Evolutionary conservation across 2,888 invertebrate genomes (phyloP).

Genomic region (Ypsolopha sequella): DNA sequence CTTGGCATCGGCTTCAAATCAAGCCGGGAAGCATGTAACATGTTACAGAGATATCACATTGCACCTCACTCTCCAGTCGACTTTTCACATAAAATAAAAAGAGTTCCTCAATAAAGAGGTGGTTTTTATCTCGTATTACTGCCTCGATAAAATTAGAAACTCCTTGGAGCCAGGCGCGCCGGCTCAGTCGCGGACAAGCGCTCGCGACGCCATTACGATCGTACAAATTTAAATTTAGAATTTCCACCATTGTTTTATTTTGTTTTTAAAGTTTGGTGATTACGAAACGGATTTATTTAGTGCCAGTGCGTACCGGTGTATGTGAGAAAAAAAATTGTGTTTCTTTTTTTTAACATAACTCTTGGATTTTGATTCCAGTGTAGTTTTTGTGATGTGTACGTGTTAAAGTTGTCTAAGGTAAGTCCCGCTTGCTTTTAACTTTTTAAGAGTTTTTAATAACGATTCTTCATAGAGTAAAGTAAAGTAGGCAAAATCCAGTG

Average conservation of each 20-base stretch:
- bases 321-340: conserved; percentile 22
- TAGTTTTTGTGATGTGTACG: conserved; percentile 30
- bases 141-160: conserved; percentile 62
- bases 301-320: conserved; percentile 34
- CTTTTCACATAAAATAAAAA: conserved; percentile 23
- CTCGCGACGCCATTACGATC: conserved; percentile 22
- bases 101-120: conserved; percentile 52
- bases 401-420: conserved; percentile 34
- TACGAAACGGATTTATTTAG: conserved; percentile 34
- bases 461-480: too few relatives aligned
- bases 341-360: conserved; percentile 16
- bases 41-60: not conserved
- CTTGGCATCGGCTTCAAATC: not conserved
- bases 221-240: conserved; percentile 23
- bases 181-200: conserved; percentile 26
- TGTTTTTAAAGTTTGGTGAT: conserved; percentile 31
- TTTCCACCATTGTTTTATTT: conserved; percentile 28
- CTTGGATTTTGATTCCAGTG: conserved; percentile 20
- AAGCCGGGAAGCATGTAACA: not conserved
- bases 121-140: conserved; percentile 67
- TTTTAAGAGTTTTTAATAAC: conserved; percentile 1
- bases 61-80: conserved; percentile 10
- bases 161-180: not conserved
- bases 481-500: too few relatives aligned
- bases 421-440: conserved; percentile 16